These are phyloP conservation scores for Stramonita haemastoma DNA, from an alignment of 2,888 invertebrate genomes.

Conservation along the genomic window DNA sequence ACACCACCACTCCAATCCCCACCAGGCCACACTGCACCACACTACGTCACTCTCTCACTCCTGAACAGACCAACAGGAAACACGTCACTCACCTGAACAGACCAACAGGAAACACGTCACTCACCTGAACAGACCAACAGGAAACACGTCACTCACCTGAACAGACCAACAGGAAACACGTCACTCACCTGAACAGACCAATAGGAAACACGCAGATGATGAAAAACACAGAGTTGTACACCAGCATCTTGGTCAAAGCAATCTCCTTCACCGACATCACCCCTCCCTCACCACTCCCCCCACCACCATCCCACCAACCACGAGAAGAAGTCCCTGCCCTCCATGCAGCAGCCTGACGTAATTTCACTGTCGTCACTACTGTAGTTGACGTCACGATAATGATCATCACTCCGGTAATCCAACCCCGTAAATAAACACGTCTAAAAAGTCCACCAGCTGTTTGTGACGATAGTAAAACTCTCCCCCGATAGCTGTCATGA, in stretches of 20 bases:
- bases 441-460: neutral
- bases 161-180: constrained; percentile 5
- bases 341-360: neutral
- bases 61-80: constrained; percentile 20
- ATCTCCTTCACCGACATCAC: neutral
- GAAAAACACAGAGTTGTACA: constrained; percentile 11
- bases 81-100: neutral
- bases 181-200: neutral
- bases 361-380: neutral
- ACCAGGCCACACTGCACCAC: neutral
- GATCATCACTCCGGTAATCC: neutral
- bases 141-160: neutral
- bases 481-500: neutral
- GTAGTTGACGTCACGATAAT: neutral
- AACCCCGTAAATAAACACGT: neutral
- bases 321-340: neutral
- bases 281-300: neutral
- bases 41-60: neutral
- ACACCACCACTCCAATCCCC: neutral
- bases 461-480: neutral
- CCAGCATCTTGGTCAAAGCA: constrained; percentile 5
- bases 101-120: neutral
- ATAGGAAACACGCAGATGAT: constrained; percentile 3
- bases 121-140: constrained; percentile 8
- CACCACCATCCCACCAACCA: neutral